Conservation (phyloP, 2,888 invertebrate genomes). For the Electrophaes corylata region DNA sequence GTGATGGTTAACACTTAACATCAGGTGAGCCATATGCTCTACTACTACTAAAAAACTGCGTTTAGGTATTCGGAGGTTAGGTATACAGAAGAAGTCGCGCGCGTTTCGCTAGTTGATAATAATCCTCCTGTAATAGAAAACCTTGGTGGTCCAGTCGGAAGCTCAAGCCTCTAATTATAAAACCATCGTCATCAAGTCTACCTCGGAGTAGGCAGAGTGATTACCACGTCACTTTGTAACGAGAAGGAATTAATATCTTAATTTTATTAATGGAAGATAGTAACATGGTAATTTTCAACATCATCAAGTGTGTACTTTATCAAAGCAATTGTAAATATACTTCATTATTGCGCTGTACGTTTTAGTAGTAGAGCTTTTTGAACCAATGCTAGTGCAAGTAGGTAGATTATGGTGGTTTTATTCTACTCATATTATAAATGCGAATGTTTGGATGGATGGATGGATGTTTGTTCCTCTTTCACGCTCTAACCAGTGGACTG, state of each 20-base stretch:
- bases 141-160: slow-evolving; percentile 22
- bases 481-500: too few species aligned
- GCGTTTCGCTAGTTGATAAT: neutral
- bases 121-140: slow-evolving; percentile 15
- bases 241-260: slow-evolving; percentile 28
- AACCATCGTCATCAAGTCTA: slow-evolving; percentile 17
- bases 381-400: too few species aligned
- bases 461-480: too few species aligned
- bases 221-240: slow-evolving; percentile 28
- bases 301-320: neutral
- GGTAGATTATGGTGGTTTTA: too few species aligned
- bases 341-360: too few species aligned
- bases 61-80: neutral
- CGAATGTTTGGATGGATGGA: too few species aligned
- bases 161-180: slow-evolving; percentile 16
- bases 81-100: slow-evolving; percentile 3
- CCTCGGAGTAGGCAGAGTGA: slow-evolving; percentile 24
- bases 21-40: neutral
- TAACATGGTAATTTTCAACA: neutral
- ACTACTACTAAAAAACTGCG: too few species aligned
- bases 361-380: too few species aligned
- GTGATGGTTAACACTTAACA: too few species aligned
- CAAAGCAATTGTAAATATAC: neutral
- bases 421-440: too few species aligned
- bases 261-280: slow-evolving; percentile 9